Percentiles rank a stretch among this genome's conserved stretches.
Evolutionary conservation across 2,113 vertebrate genomes (phyloP).

Genomic region (Amia ocellicauda): DNA sequence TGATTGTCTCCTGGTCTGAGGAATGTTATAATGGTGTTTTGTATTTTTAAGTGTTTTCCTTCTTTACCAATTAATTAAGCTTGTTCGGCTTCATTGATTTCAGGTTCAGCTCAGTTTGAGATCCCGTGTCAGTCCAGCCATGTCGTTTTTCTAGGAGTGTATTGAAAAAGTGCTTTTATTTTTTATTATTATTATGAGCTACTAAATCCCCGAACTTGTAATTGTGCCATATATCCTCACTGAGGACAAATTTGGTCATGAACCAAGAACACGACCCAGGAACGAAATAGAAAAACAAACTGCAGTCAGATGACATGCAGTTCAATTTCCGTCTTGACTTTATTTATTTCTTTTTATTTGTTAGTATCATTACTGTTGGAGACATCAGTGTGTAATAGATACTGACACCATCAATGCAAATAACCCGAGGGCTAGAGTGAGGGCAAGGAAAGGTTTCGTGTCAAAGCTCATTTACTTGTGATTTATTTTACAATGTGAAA

Average conservation of each 20-base stretch:
- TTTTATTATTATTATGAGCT: constrained; percentile 25
- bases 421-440: constrained; percentile 6
- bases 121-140: constrained; percentile 48
- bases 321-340: constrained; percentile 33
- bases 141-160: constrained; percentile 31
- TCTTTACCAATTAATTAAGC: too few relatives aligned
- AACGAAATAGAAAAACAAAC: constrained; percentile 51
- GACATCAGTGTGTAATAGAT: not conserved
- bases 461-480: constrained; percentile 9
- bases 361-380: constrained; percentile 31
- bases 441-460: constrained; percentile 4
- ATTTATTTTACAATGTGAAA: constrained; percentile 19
- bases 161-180: constrained; percentile 59
- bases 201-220: constrained; percentile 29
- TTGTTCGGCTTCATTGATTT: constrained; percentile 16
- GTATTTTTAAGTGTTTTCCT: not conserved
- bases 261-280: constrained; percentile 21
- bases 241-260: constrained; percentile 49
- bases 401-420: not conserved
- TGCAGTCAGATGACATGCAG: constrained; percentile 34
- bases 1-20: too few relatives aligned
- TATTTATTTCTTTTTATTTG: constrained; percentile 36
- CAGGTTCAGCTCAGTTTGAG: constrained; percentile 47
- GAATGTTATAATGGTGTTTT: not conserved
- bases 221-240: constrained; percentile 44